phyloP scores from a whole-genome alignment of 1,140 invertebrate genomes.

The Drosophila setifemur region DNA sequence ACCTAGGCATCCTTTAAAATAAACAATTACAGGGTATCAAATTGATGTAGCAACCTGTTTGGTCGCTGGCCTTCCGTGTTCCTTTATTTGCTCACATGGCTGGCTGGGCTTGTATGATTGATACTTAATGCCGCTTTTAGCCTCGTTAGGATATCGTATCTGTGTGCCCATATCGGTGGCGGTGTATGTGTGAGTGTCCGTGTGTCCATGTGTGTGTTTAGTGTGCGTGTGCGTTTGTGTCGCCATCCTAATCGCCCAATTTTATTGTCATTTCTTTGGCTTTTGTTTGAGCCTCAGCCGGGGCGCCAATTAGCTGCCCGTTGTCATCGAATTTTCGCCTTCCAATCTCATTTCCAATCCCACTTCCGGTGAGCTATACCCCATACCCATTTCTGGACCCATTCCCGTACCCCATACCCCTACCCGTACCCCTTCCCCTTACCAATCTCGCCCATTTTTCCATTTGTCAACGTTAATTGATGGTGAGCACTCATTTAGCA shows the following conservation, averaged over 20 bases:
- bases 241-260: constrained; percentile 53
- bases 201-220: not conserved
- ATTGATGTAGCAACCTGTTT: not conserved
- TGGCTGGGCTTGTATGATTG: constrained; percentile 66
- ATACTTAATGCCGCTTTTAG: constrained; percentile 77
- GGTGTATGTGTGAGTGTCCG: constrained; percentile 1
- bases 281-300: constrained; percentile 66
- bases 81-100: constrained; percentile 58
- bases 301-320: constrained; percentile 65
- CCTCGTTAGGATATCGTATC: constrained; percentile 70
- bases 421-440: not conserved
- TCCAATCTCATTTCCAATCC: not conserved
- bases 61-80: constrained; percentile 6
- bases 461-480: constrained; percentile 75
- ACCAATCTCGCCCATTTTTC: constrained; percentile 29
- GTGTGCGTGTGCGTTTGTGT: constrained; percentile 14
- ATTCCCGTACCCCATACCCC: not conserved
- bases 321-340: constrained; percentile 43
- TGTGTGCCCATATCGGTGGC: constrained; percentile 11
- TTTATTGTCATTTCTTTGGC: constrained; percentile 73
- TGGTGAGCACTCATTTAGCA: constrained; percentile 65
- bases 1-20: not conserved
- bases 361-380: not conserved
- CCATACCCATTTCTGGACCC: constrained; percentile 8
- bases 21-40: not conserved